Evolutionary conservation across 1,140 invertebrate genomes (phyloP).

Genomic region (Chymomyza costata): DNA sequence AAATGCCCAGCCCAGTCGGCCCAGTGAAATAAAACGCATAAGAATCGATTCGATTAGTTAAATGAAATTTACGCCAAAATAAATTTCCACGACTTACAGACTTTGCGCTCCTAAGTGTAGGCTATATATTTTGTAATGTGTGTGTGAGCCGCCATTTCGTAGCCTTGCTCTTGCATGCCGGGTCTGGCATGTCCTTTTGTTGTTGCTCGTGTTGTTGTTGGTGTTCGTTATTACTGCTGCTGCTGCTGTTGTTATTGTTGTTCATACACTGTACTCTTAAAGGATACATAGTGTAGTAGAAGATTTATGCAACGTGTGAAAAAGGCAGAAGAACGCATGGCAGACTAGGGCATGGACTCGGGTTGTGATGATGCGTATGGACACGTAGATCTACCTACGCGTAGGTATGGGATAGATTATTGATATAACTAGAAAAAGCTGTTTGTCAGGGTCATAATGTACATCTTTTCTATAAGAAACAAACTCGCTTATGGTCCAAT

Average conservation of each 20-base stretch:
- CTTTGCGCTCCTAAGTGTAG: constrained; percentile 60
- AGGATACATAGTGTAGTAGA: no score
- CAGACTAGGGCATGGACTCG: no score
- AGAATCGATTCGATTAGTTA: constrained; percentile 71
- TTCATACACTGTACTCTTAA: no score
- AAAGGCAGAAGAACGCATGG: no score
- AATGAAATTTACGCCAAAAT: constrained; percentile 71
- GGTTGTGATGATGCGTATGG: no score
- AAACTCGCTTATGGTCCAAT: no score
- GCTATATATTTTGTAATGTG: constrained; percentile 37
- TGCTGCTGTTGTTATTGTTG: constrained; percentile 27
- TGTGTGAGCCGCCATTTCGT: background rate
- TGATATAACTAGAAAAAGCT: no score
- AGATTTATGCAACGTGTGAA: no score
- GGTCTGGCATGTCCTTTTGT: background rate
- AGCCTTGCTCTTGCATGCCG: background rate
- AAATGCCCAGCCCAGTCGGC: constrained; percentile 31
- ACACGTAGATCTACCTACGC: no score
- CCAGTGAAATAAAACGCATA: constrained; percentile 65
- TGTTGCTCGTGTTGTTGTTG: constrained; percentile 21
- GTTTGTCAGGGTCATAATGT: no score
- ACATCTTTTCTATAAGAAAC: no score
- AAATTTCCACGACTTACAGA: constrained; percentile 65
- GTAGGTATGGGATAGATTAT: no score
- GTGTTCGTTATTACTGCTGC: constrained; percentile 16